A percentile compares a stretch with the other conserved stretches of the same genome.
phyloP scores from a whole-genome alignment of 2,113 vertebrate species.

The Paratilapia polleni region DNA sequence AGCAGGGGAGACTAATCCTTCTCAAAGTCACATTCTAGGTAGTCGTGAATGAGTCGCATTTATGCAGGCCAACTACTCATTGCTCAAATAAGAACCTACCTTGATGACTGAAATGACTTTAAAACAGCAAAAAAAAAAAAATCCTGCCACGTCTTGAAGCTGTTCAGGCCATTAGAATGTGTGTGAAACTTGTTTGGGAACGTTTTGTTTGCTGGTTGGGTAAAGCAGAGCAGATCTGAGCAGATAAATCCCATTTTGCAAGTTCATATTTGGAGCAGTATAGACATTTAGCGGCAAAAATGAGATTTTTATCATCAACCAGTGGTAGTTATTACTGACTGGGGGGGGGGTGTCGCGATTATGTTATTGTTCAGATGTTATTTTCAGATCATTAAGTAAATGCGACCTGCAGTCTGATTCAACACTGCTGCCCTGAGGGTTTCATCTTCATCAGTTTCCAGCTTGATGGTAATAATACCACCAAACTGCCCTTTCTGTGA shows the following conservation, averaged over 20 bases:
- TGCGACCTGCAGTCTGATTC: constrained; percentile 16
- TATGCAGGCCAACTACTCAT: constrained; percentile 17
- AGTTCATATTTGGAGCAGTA: constrained; percentile 6
- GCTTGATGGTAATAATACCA: constrained; percentile 34
- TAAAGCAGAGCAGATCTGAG: constrained; percentile 9
- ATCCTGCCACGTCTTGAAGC: constrained; percentile 17
- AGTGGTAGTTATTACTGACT: not conserved
- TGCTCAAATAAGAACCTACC: constrained; percentile 26
- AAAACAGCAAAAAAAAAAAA: not conserved
- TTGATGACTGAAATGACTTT: constrained; percentile 7
- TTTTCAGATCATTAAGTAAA: constrained; percentile 17
- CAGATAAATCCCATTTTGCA: constrained; percentile 27
- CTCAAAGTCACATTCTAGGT: constrained; percentile 48
- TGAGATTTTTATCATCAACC: not conserved
- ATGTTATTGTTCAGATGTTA: not conserved
- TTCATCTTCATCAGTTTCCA: constrained; percentile 17
- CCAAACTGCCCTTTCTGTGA: constrained; percentile 3
- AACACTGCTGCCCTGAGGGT: not conserved
- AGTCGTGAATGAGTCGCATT: constrained; percentile 10
- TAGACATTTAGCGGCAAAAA: constrained; percentile 24
- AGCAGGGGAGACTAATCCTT: constrained; percentile 44
- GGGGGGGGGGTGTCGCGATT: constrained; percentile 3
- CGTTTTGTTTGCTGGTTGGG: constrained; percentile 23
- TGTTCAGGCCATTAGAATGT: constrained; percentile 29
- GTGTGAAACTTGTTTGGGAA: constrained; percentile 1